Percentiles rank a stretch among this genome's conserved stretches.
Conservation (phyloP, 92 coral and sea anemone species). For the Epizoanthus fatuus region DNA sequence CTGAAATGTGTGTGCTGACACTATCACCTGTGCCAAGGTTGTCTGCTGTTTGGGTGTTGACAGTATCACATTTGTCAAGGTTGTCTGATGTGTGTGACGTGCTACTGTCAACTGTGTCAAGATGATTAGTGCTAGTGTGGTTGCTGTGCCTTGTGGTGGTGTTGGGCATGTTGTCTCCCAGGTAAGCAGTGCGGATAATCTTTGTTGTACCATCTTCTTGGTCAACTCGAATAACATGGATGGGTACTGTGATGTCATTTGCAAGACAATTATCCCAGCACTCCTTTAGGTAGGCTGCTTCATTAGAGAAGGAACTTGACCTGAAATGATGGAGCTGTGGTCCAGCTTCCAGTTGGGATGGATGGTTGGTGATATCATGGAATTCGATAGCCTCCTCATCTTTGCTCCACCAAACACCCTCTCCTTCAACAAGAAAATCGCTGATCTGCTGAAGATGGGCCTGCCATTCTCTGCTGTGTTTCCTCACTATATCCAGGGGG, state of each 20-base stretch:
- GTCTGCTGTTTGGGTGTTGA: background rate
- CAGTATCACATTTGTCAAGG: no score
- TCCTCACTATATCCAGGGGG: conserved; percentile 37
- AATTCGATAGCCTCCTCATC: conserved; percentile 49
- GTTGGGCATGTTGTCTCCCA: background rate
- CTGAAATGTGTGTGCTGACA: no score
- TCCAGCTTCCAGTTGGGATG: conserved; percentile 42
- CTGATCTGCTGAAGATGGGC: conserved; percentile 66
- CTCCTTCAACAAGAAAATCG: conserved; percentile 64
- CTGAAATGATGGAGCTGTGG: conserved; percentile 62
- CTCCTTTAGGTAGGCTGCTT: conserved; percentile 47
- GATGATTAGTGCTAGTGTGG: no score
- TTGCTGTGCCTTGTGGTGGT: no score
- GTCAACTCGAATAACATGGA: conserved; percentile 42
- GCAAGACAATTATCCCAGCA: conserved; percentile 62
- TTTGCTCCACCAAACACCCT: conserved; percentile 65
- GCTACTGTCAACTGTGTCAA: no score
- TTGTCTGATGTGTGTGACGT: no score
- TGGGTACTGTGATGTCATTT: conserved; percentile 29
- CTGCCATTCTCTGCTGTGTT: conserved; percentile 59
- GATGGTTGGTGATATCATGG: conserved; percentile 59
- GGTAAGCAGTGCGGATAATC: conserved; percentile 24
- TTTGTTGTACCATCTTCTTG: conserved; percentile 47
- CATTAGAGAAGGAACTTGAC: conserved; percentile 51
- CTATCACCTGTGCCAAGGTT: conserved; percentile 1